Base-by-base conservation (phyloP, 2,113 vertebrate species). In the Tupaia tana region DNA sequence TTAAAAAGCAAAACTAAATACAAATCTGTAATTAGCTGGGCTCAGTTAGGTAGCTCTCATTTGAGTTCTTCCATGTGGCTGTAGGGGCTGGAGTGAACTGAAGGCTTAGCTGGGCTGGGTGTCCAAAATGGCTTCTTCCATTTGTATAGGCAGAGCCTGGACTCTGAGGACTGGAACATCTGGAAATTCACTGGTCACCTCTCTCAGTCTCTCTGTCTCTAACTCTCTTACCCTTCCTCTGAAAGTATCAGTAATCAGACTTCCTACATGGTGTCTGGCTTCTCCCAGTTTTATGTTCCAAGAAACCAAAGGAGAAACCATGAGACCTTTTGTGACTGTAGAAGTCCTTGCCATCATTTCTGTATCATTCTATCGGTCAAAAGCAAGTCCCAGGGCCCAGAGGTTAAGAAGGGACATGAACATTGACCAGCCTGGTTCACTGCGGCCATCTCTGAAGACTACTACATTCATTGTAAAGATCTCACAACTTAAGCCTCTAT, bases 281-380 rank as follows among this genome's bases (percentile, higher is more conserved):
- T 83, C 75, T 16, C 19, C 11, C 16, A 78, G 27, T 22, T 71
- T 86, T 86, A 31, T 34, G 3, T 34, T 77, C 52, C 24, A 56
- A 82, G 56, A 69, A 43, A 64, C 34, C 25, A 73, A 63, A 88
- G 27, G 19, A 91, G 25, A 91, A 71, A 70, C 6, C 27, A 8
- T 6, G 43, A 87, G 8, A 31, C 25, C 73, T 86, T 22, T 25
- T 81, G 34, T 87, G 63, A 75, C 52, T 25, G 89, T 59, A 63
- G 29, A 80, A 70, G 75, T 58, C 29, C 10, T 66, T 31, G 22
- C 16, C 13, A 4, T 54, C 22, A 61, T 54, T 64, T 87, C 83
- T 91, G n/a, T 71, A 91, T 24, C 59, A 85, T 92, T 89, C 14
- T 74, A 27, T 84, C 84, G n/a, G 73, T 94, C 73, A 91, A 84